Evolutionary conservation across 2,113 vertebrate species (phyloP).

Genomic region (Atractosteus spatula): DNA sequence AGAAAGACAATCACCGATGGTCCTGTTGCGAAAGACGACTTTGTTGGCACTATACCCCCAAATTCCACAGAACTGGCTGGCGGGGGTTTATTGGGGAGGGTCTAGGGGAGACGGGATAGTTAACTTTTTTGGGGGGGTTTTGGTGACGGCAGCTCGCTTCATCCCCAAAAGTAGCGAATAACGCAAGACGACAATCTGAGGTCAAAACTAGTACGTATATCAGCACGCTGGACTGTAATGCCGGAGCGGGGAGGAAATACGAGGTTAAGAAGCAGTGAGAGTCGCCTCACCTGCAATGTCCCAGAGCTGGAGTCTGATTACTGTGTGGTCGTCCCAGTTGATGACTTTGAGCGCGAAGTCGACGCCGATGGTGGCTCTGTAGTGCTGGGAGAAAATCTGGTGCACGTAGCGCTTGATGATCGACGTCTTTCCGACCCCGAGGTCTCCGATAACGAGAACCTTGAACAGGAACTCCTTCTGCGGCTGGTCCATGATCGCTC

Average conservation of each 20-base stretch:
- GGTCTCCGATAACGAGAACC: conserved; percentile 68
- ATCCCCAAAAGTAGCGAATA: neutral
- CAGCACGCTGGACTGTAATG: no score
- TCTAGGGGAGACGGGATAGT: no score
- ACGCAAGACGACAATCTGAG: neutral
- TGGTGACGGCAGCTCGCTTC: no score
- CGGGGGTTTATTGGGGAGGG: no score
- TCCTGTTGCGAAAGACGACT: no score
- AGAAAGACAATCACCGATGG: no score
- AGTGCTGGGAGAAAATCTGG: conserved; percentile 73
- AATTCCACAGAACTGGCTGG: no score
- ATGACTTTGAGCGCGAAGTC: conserved; percentile 73
- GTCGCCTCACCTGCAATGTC: conserved; percentile 65
- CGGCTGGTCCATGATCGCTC: conserved; percentile 28
- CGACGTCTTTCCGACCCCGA: conserved; percentile 72
- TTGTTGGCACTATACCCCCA: no score
- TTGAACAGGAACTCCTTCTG: conserved; percentile 70
- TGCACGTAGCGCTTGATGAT: conserved; percentile 74
- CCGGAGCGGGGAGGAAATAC: no score
- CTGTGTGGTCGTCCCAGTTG: conserved; percentile 60
- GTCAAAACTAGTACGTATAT: no score
- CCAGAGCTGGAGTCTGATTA: conserved; percentile 72
- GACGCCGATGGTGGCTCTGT: conserved; percentile 72
- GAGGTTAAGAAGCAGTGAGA: no score
- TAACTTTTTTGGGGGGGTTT: neutral